Evolutionary conservation across 1,140 invertebrate species (phyloP).

Genomic region (Aplysia californica): DNA sequence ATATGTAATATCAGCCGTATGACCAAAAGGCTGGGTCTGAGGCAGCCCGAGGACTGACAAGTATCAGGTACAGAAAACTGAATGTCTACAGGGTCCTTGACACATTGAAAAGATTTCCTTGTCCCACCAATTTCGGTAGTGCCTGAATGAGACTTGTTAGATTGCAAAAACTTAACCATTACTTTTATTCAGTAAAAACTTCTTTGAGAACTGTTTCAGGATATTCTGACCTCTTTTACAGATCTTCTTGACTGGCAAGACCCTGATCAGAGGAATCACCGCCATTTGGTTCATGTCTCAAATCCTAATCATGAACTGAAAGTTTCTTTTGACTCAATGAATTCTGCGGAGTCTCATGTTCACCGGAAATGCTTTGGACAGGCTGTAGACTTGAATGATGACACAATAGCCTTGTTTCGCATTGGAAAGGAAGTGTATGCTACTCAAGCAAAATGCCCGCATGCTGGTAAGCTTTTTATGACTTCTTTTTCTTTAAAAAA

Average conservation of each 20-base stretch:
- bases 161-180: too few species aligned
- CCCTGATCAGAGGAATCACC: conserved; percentile 3
- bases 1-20: too few species aligned
- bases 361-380: conserved; percentile 22
- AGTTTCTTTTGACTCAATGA: not conserved
- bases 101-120: too few species aligned
- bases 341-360: not conserved
- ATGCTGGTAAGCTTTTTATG: conserved; percentile 17
- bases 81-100: too few species aligned
- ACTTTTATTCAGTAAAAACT: not conserved
- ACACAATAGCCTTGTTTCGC: conserved; percentile 13
- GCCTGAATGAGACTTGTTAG: too few species aligned
- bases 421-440: conserved; percentile 15
- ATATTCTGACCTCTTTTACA: not conserved
- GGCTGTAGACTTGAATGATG: conserved; percentile 2
- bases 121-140: too few species aligned
- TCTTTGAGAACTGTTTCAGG: not conserved
- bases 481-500: not conserved
- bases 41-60: too few species aligned
- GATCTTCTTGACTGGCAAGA: conserved; percentile 23
- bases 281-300: not conserved
- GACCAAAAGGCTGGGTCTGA: too few species aligned
- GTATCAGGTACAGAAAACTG: too few species aligned
- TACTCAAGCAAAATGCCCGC: conserved; percentile 18
- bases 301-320: too few species aligned